Base-by-base conservation (phyloP, 2,113 vertebrate genomes). In the Pseudopodoces humilis region DNA sequence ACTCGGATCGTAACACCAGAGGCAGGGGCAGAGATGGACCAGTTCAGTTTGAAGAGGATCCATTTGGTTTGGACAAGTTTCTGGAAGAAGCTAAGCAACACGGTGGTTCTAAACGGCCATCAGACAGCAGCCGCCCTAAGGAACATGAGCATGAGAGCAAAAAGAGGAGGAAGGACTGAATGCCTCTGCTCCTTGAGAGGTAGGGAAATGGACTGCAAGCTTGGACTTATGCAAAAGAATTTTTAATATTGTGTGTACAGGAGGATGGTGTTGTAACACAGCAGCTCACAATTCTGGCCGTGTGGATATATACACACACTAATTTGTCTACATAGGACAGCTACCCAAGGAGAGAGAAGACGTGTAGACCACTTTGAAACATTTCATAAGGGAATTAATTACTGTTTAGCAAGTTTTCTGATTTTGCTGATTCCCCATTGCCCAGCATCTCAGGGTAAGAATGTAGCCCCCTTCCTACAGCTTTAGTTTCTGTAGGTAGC, bases 81-180 rank as follows among this genome's bases (percentile, higher is more conserved):
- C 99, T 99, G 98, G 99, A 99, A 96, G 99, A 99, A 96, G 99
- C 99, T 49, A 99, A 99, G 97, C 99, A 99, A 93, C 99, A 99
- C 0, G 99, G 99, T 28, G 99, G 99, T 60, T 99, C 99, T 67
- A 99, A 99, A 97, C 98, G 99, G 92, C 99, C 99, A 1, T 99
- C 99, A 1, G 98, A 99, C 52, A 99, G 99, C 96, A 98, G 98
- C 81, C 98, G 99, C 62, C 98, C 99, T 13, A 99, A 99, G 95
- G 99, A 99, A 87, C 99, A 99, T 6, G 99, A 99, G 93, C 99
- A 99, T 16, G 99, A 99, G 94, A 97, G 98, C 94, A 99, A 99
- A 97, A 99, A 99, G 91, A 98, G 99, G 96, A 98, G 99, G 95
- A 99, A 99, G 98, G 99, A 99, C 93, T 99, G 97, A 99, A 91